Conservation (phyloP, 2,888 invertebrate genomes). For the Emmelina monodactyla region DNA sequence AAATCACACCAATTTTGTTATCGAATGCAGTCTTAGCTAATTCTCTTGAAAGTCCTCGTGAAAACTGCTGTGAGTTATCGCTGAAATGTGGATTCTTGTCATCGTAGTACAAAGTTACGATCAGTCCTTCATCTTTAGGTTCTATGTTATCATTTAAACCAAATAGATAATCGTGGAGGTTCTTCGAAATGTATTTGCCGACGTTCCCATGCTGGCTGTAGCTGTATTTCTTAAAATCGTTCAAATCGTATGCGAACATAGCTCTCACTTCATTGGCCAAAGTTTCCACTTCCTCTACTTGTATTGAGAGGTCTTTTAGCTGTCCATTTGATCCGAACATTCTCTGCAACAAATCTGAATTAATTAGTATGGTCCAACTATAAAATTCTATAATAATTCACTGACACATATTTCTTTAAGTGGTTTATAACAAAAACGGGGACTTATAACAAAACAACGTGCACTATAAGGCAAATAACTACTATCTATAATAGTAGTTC, state of each 20-base stretch:
- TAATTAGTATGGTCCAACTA: too few species aligned
- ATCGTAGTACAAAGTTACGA: conserved; percentile 21
- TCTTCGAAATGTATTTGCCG: conserved; percentile 26
- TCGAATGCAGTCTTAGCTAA: too few species aligned
- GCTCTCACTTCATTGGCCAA: conserved; percentile 15
- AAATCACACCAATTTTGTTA: too few species aligned
- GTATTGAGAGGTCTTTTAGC: conserved; percentile 19
- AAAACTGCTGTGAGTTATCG: not conserved
- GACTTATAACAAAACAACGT: too few species aligned
- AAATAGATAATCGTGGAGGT: conserved; percentile 23
- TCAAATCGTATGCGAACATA: conserved; percentile 16
- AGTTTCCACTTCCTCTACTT: conserved; percentile 16
- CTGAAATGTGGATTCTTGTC: not conserved
- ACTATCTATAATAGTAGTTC: too few species aligned
- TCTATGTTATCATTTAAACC: conserved; percentile 15
- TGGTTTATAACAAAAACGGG: too few species aligned
- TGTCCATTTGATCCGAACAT: conserved; percentile 15
- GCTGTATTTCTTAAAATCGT: conserved; percentile 20
- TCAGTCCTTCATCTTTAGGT: conserved; percentile 23
- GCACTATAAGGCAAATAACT: too few species aligned
- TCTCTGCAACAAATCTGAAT: conserved; percentile 17
- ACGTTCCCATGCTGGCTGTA: conserved; percentile 19
- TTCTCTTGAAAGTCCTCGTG: too few species aligned
- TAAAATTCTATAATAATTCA: too few species aligned
- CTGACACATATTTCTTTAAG: too few species aligned